Conservation (phyloP, 2,113 vertebrate genomes). For the Tautogolabrus adspersus region DNA sequence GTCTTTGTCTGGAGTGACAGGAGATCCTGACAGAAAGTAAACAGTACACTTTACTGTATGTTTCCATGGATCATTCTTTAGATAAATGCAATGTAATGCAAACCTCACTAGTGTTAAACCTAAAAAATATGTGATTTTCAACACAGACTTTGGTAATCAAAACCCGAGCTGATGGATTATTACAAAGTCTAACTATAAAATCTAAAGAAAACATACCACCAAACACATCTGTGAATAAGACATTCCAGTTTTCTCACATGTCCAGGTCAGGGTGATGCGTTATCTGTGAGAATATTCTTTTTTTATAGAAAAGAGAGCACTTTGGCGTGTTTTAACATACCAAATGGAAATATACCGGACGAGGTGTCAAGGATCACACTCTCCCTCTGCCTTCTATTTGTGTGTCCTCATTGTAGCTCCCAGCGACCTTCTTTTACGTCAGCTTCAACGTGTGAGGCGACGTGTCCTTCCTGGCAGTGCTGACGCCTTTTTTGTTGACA, state of each 20-base stretch:
- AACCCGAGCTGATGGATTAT: not conserved
- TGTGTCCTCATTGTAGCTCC: constrained; percentile 20
- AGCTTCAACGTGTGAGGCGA: not conserved
- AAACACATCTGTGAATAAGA: not conserved
- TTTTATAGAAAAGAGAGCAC: not conserved
- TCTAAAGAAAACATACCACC: not conserved
- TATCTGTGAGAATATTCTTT: not conserved
- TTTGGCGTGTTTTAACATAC: not conserved
- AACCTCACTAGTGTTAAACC: not conserved
- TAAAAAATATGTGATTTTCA: not conserved
- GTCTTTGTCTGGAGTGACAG: constrained; percentile 2
- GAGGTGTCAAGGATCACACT: not conserved
- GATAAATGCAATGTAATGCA: not conserved
- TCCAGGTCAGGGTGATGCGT: constrained; percentile 29
- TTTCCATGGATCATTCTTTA: no score
- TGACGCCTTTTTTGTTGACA: not conserved
- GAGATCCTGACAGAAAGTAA: not conserved
- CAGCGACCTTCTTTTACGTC: not conserved
- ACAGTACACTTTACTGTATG: not conserved
- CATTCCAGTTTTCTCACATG: not conserved
- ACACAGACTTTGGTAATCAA: not conserved
- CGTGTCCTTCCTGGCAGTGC: not conserved
- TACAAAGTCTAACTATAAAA: not conserved
- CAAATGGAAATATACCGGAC: not conserved
- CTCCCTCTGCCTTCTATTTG: no score